Evolutionary conservation across 2,797 vertebrate genomes (phyloP), one percentile per base, ranked within the genome.

Genomic region (Carcharodon carcharias): DNA sequence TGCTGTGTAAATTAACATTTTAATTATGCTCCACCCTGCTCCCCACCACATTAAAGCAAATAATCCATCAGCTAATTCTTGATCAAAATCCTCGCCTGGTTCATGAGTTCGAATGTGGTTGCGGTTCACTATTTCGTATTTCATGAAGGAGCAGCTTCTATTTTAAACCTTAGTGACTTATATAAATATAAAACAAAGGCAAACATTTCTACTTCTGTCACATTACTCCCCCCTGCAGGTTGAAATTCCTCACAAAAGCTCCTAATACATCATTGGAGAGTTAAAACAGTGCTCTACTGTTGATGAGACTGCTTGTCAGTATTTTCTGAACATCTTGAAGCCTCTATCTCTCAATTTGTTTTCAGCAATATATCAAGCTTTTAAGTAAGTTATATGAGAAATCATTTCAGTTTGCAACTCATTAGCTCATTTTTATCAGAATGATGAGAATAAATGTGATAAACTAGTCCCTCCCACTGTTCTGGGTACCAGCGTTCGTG

Each of bases 161-260:
- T 31, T 65, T 65, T n/a, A 93, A 93, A 65, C 18, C 61, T 26
- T 40, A 67, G 63, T 4, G 8, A 65, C 2, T 65, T 93, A 65
- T 26, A 93, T n/a, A 65, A 63, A 85, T 21, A 7, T 23, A 85
- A 91, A 91, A 91, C 12, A 93, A 67, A 93, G 61, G 7, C 21
- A 93, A 93, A 93, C 0, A 14, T 67, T 67, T 93, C n/a, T 67
- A 93, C 65, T 67, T 93, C 7, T 93, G 91, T 93, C n/a, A 93
- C n/a, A 40, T 63, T 45, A 93, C 91, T 45, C 26, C 91, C 89
- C 91, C 61, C 61, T 45, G 91, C 61, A 93, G 91, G 91, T n/a
- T 93, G 40, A 26, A 61, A 45, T 93, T 67, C 91, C 21, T 26
- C 61, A 67, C 1, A 11, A 77, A 93, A n/a, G 14, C 40, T 8